phyloP scores from a whole-genome alignment of 1,140 invertebrate species.

The Drosophila triauraria region DNA sequence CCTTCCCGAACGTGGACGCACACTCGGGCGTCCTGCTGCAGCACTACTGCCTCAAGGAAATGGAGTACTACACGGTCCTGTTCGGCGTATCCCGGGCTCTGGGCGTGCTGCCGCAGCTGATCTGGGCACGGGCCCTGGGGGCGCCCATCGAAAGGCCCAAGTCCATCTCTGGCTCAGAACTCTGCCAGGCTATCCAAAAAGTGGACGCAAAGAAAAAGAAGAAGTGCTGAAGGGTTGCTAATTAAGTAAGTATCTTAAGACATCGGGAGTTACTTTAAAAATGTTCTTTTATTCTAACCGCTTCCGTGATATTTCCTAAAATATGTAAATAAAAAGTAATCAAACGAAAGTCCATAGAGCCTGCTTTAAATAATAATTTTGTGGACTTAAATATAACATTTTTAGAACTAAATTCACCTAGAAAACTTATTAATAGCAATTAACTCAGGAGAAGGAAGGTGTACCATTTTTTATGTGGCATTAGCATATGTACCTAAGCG shows the following conservation, averaged over 20 bases:
- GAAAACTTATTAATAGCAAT: too few relatives aligned
- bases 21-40: constrained; percentile 97
- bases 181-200: constrained; percentile 10
- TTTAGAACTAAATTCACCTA: too few relatives aligned
- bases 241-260: neutral
- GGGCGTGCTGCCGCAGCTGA: constrained; percentile 94
- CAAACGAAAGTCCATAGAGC: too few relatives aligned
- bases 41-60: constrained; percentile 97
- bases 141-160: constrained; percentile 98
- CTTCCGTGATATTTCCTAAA: too few relatives aligned
- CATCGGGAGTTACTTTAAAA: too few relatives aligned
- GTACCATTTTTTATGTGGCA: neutral
- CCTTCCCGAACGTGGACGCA: constrained; percentile 99
- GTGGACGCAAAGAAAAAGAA: neutral
- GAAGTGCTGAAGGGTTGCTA: neutral
- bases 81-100: constrained; percentile 97
- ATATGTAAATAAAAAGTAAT: too few relatives aligned
- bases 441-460: neutral
- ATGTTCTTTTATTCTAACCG: too few relatives aligned
- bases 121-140: constrained; percentile 97
- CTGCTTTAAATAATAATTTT: too few relatives aligned
- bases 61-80: constrained; percentile 98
- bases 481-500: neutral
- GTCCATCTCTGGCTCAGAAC: constrained; percentile 93
- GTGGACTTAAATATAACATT: neutral